Conservation (phyloP, 2,888 invertebrate genomes). For the Prosapia bicincta region DNA sequence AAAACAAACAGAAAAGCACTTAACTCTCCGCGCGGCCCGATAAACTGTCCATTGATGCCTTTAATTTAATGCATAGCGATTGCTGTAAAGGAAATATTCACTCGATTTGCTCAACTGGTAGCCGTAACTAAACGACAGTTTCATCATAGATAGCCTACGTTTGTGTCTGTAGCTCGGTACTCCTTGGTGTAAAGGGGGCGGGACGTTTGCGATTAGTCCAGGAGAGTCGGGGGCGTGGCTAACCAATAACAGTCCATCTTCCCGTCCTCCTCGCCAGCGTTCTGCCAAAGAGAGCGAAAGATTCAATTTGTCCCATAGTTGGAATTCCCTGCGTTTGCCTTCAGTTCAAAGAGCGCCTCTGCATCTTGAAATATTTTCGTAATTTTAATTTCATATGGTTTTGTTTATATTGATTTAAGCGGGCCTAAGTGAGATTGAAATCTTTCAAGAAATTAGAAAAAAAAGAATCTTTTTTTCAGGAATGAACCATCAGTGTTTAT, state of each 20-base stretch:
- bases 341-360: neutral
- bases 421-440: neutral
- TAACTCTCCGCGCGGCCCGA: neutral
- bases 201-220: constrained; percentile 6
- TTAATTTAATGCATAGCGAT: neutral
- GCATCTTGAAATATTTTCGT: neutral
- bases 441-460: neutral
- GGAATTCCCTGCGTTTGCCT: neutral
- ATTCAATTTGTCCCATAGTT: neutral
- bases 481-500: too few relatives aligned
- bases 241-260: constrained; percentile 8
- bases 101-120: neutral
- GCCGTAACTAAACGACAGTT: neutral
- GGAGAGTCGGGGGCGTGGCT: constrained; percentile 6
- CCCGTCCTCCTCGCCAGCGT: constrained; percentile 3
- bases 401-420: neutral
- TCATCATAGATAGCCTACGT: neutral
- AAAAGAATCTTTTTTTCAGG: too few relatives aligned
- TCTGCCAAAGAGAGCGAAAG: neutral
- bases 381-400: neutral
- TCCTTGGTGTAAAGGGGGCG: neutral
- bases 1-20: neutral
- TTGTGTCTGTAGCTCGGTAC: neutral
- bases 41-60: neutral
- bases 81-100: neutral